phyloP scores from a whole-genome alignment of 2,888 invertebrate species.

The Phlogophora meticulosa region DNA sequence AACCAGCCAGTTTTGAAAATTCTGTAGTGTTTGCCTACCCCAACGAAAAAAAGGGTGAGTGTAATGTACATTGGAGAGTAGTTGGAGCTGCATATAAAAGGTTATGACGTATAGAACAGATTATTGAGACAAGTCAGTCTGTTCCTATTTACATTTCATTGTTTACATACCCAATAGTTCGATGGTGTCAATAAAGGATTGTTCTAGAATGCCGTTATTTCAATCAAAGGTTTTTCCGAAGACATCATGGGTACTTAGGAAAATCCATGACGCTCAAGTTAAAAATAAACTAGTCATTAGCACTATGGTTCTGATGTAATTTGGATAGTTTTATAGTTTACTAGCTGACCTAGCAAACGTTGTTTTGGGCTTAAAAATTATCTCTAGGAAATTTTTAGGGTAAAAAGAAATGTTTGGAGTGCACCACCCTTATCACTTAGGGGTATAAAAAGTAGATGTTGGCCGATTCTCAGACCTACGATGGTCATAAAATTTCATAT shows the following conservation, averaged over 20 bases:
- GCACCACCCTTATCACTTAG: too few relatives aligned
- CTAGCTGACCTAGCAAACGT: too few relatives aligned
- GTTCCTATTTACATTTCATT: background rate
- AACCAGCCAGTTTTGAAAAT: too few relatives aligned
- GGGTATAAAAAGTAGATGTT: too few relatives aligned
- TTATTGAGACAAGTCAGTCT: background rate
- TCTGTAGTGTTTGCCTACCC: too few relatives aligned
- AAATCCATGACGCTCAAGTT: conserved; percentile 34
- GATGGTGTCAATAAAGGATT: conserved; percentile 10
- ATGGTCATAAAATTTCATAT: too few relatives aligned
- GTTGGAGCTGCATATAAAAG: background rate
- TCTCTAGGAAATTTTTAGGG: too few relatives aligned
- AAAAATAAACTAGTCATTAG: conserved; percentile 35
- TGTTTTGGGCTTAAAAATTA: too few relatives aligned
- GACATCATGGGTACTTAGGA: conserved; percentile 25
- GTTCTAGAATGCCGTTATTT: conserved; percentile 15
- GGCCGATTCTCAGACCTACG: too few relatives aligned
- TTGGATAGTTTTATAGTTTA: background rate
- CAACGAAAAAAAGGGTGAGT: too few relatives aligned
- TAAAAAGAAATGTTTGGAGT: too few relatives aligned
- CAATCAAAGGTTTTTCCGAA: conserved; percentile 43
- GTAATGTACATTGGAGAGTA: too few relatives aligned
- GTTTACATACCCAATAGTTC: background rate
- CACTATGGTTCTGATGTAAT: conserved; percentile 2
- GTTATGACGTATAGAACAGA: background rate